phyloP scores from a whole-genome alignment of 2,888 invertebrate species.

The Zeuzera pyrina region DNA sequence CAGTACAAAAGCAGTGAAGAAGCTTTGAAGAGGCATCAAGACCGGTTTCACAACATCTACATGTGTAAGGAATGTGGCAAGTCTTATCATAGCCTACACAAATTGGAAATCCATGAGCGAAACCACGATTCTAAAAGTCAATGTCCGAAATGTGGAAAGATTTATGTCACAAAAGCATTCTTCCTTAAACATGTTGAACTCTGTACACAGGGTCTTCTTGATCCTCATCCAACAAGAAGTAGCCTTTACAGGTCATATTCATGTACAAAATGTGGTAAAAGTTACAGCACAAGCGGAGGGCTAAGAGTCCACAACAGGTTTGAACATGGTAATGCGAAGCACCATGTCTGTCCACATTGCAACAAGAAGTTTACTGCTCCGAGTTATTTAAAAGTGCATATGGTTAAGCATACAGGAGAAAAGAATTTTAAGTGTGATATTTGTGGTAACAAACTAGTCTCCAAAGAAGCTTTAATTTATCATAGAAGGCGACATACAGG shows the following conservation, averaged over 20 bases:
- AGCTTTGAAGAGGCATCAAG: slow-evolving; percentile 35
- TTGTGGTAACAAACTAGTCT: slow-evolving; percentile 48
- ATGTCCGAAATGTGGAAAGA: slow-evolving; percentile 57
- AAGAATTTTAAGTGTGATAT: slow-evolving; percentile 53
- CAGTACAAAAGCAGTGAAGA: slow-evolving; percentile 28
- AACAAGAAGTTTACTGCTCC: slow-evolving; percentile 60
- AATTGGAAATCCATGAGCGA: slow-evolving; percentile 41
- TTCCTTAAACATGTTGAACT: slow-evolving; percentile 47
- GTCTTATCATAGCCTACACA: slow-evolving; percentile 36
- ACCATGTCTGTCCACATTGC: slow-evolving; percentile 47
- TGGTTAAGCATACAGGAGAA: slow-evolving; percentile 57
- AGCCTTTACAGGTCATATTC: slow-evolving; percentile 33
- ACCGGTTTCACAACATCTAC: slow-evolving; percentile 29
- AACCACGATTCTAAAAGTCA: slow-evolving; percentile 40
- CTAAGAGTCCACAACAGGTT: slow-evolving; percentile 53
- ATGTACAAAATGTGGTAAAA: slow-evolving; percentile 50
- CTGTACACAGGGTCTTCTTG: slow-evolving; percentile 41
- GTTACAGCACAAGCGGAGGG: slow-evolving; percentile 52
- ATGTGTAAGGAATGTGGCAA: slow-evolving; percentile 55
- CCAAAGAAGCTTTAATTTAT: slow-evolving; percentile 56
- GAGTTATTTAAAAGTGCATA: slow-evolving; percentile 50
- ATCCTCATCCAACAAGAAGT: slow-evolving; percentile 49
- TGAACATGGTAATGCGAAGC: slow-evolving; percentile 50
- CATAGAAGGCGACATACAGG: slow-evolving; percentile 59
- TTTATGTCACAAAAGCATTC: slow-evolving; percentile 47